Conservation (phyloP, 1,140 invertebrate species). For the Microplitis mediator region DNA sequence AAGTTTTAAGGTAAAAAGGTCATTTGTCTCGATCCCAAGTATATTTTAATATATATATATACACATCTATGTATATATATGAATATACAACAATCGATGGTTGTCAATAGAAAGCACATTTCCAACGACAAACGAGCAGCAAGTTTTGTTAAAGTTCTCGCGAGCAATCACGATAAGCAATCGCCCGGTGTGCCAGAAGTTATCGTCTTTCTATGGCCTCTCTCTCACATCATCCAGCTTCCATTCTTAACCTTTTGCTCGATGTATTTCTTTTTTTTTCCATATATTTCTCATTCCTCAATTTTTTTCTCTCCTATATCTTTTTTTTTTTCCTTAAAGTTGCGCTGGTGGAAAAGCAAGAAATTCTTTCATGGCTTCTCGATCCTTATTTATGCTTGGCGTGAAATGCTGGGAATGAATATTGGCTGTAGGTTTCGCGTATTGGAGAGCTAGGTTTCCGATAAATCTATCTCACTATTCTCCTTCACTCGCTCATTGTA, state of each 20-base stretch:
- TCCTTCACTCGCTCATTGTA: no score
- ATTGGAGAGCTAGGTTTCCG: conserved; percentile 3
- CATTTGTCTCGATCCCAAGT: background rate
- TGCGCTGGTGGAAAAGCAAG: background rate
- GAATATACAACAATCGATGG: conserved; percentile 1
- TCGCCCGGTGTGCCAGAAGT: background rate
- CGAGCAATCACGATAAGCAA: conserved; percentile 9
- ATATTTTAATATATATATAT: background rate
- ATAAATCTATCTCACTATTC: conserved; percentile 13
- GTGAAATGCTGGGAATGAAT: conserved; percentile 21
- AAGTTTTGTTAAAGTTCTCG: conserved; percentile 1
- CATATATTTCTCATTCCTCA: background rate
- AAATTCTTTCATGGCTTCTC: conserved; percentile 21
- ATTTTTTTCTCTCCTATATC: background rate
- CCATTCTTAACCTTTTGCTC: background rate
- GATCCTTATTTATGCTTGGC: conserved; percentile 23
- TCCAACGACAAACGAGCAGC: background rate
- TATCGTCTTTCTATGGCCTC: conserved; percentile 4
- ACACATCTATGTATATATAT: no score
- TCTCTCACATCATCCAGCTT: background rate
- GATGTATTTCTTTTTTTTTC: background rate
- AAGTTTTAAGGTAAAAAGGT: background rate
- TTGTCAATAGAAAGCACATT: background rate
- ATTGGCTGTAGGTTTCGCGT: conserved; percentile 16
- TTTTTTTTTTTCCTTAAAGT: background rate